Evolutionary conservation across 2,797 vertebrate species (phyloP).

Genomic region (Sciaenops ocellatus): DNA sequence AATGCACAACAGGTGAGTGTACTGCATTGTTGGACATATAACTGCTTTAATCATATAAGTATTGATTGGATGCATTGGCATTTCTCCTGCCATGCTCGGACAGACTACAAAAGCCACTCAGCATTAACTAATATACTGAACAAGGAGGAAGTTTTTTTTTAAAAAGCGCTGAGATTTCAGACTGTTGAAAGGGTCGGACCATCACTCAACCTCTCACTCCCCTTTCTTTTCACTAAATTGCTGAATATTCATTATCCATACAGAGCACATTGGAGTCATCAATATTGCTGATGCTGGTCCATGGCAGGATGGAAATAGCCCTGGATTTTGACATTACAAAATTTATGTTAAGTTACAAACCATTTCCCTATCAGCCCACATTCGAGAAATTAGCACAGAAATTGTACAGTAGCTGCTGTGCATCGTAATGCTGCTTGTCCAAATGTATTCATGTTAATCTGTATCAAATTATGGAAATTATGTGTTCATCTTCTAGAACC

Average conservation of each 20-base stretch:
- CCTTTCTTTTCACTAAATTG: constrained; percentile 44
- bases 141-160: constrained; percentile 56
- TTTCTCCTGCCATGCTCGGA: constrained; percentile 44
- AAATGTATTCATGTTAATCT: constrained; percentile 34
- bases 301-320: constrained; percentile 36
- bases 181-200: constrained; percentile 54
- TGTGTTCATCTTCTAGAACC: constrained; percentile 14
- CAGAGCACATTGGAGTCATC: constrained; percentile 42
- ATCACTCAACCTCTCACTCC: constrained; percentile 44
- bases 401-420: neutral
- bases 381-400: constrained; percentile 9
- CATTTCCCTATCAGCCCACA: constrained; percentile 33
- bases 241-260: constrained; percentile 66
- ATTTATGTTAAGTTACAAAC: constrained; percentile 26
- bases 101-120: constrained; percentile 51
- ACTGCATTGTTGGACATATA: constrained; percentile 21
- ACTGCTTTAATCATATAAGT: constrained; percentile 42
- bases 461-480: constrained; percentile 21
- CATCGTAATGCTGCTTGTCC: constrained; percentile 10
- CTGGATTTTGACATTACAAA: constrained; percentile 43
- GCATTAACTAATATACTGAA: constrained; percentile 64
- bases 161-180: constrained; percentile 63
- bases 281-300: constrained; percentile 56
- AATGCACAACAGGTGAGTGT: constrained; percentile 29
- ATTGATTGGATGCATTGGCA: constrained; percentile 61